Base-by-base conservation (phyloP, 2,797 vertebrate species). In the Sebastes variabilis region DNA sequence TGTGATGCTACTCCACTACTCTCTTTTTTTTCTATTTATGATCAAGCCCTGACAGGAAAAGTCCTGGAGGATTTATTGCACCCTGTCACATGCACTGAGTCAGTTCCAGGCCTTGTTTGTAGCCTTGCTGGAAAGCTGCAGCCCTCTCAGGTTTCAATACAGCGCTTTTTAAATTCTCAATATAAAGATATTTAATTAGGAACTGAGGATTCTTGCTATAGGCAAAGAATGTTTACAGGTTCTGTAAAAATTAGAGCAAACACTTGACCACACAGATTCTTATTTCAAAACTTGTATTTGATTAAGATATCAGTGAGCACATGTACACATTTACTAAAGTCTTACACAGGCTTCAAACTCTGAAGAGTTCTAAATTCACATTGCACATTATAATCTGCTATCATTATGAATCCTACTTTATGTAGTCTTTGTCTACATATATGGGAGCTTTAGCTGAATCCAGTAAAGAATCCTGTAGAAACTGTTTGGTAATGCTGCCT, bases 1-100 rank as follows among this genome's bases (percentile, higher is more conserved):
- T 88, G 85, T 83, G 88, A 91, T 87, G 86, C 82, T 80, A 1
- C 85, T 83, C 73, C n/a, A 25, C 77, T 55, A 82, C 64, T 60
- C 38, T 76, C 42, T 66, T 68, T 22, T 84, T 79, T 79, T 74
- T 12, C 58, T 71, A n/a, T 85, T 81, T 54, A 59, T 66, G 85
- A 88, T 94, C 94, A 93, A 91, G 94, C 81, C 89, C 91, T 72
- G 91, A 93, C 93, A 93, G 81, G 94, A 91, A 87, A 77, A 89
- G 81, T 75, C 79, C 90, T 68, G 30, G 30, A 79, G 92, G 89
- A 92, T 92, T 87, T 92, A 91, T 90, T 77, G 75, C 86, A 69
- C 59, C 77, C 84, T 85, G 88, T 88, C 88, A 87, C 79, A 88
- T 68, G 49, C 77, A 65, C 70, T 16, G 60, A 85, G 83, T 85